These are phyloP conservation scores for Sminthopsis crassicaudata DNA, from an alignment of 2,113 vertebrate species.

Conservation along the genomic window DNA sequence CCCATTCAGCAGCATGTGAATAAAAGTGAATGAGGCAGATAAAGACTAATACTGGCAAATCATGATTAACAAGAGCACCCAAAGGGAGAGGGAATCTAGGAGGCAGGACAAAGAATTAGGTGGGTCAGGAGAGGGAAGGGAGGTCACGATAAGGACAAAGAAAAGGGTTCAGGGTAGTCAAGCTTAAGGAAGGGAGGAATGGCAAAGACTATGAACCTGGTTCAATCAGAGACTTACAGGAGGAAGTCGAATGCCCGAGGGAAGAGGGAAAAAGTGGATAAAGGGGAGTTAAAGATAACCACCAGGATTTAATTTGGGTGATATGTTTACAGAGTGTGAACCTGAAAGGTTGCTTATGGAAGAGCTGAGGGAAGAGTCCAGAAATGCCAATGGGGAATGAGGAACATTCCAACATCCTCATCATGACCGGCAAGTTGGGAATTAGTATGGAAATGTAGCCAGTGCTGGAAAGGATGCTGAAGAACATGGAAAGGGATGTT, in stretches of 20 bases:
- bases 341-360: not conserved
- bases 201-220: not conserved
- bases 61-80: not conserved
- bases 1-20: not conserved
- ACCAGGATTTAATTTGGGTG: not conserved
- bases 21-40: not conserved
- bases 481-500: not conserved
- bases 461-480: not conserved
- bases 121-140: not conserved
- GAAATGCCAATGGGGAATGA: not conserved
- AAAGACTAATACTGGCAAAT: not conserved
- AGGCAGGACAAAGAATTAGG: not conserved
- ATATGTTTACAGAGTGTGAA: not conserved
- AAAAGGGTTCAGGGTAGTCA: not conserved
- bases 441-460: not conserved
- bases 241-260: not conserved
- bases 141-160: not conserved
- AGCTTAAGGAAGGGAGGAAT: not conserved
- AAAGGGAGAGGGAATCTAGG: not conserved
- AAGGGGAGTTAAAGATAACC: not conserved
- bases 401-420: not conserved
- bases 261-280: not conserved
- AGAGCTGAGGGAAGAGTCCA: not conserved
- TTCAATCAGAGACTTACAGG: not conserved
- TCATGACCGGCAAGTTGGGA: not conserved